A percentile compares a stretch with the other conserved stretches of the same genome.
Conservation (phyloP, 2,113 vertebrate genomes). For the Phyllostomus discolor region DNA sequence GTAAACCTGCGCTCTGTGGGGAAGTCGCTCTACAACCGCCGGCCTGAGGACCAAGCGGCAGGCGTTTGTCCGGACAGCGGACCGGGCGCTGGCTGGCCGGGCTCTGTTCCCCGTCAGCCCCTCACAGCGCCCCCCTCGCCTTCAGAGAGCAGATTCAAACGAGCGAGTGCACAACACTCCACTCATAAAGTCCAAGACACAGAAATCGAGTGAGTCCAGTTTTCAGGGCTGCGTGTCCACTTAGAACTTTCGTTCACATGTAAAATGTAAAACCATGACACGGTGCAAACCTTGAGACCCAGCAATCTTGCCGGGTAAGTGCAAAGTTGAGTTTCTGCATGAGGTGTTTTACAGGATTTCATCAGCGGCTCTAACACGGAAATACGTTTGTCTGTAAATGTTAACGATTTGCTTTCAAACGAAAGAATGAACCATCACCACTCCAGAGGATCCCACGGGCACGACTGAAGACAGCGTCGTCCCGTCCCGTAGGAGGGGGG, state of each 20-base stretch:
- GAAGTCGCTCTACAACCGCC: not conserved
- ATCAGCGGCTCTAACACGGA: not conserved
- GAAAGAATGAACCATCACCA: not conserved
- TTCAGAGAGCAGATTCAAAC: not conserved
- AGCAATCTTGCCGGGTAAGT: not conserved
- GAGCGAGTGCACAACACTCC: not conserved
- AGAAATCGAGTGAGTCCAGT: not conserved
- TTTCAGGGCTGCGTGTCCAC: not conserved
- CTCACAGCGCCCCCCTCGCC: too few species aligned
- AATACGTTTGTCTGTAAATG: not conserved
- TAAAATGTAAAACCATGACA: not conserved
- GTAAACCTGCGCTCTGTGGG: not conserved
- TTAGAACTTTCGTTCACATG: not conserved
- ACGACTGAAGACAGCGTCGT: not conserved
- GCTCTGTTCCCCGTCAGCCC: not conserved
- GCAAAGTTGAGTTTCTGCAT: not conserved
- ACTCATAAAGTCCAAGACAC: not conserved
- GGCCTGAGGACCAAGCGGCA: not conserved
- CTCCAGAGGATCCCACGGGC: not conserved
- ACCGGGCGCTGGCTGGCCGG: not conserved
- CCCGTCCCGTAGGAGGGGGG: too few species aligned
- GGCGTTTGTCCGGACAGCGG: not conserved
- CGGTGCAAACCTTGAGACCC: accelerated
- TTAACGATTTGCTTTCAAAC: not conserved
- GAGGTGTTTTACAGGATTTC: not conserved